Evolutionary conservation across 2,888 invertebrate genomes (phyloP).

Genomic region (Argyresthia albistria): DNA sequence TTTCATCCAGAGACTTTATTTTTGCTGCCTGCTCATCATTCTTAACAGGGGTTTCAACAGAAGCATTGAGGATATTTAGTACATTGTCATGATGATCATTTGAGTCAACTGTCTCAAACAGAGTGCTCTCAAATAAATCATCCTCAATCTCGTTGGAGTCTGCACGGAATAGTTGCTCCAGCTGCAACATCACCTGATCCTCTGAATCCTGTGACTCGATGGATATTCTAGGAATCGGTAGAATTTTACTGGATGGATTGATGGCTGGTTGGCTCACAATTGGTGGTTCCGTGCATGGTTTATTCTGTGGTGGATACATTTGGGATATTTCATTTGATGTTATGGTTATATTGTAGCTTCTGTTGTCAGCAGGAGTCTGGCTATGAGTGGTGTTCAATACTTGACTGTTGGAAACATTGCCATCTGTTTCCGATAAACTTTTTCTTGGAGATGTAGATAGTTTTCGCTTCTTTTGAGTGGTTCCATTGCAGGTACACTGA

Average conservation of each 20-base stretch:
- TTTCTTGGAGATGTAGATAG: constrained; percentile 17
- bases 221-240: constrained; percentile 16
- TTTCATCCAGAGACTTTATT: constrained; percentile 46
- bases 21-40: constrained; percentile 31
- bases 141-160: constrained; percentile 41
- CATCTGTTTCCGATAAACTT: no score
- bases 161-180: constrained; percentile 57
- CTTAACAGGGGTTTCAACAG: neutral
- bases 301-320: neutral
- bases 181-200: constrained; percentile 47
- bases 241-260: neutral
- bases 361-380: no score
- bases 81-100: constrained; percentile 17
- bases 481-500: constrained; percentile 35
- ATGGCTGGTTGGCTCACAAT: neutral
- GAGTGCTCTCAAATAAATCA: constrained; percentile 48
- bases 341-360: neutral
- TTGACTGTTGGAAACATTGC: no score
- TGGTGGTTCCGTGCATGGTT: neutral
- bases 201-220: constrained; percentile 33
- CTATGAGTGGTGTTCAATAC: neutral
- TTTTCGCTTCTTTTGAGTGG: constrained; percentile 28
- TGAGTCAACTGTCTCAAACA: constrained; percentile 30
- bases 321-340: neutral
- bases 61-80: neutral